Evolutionary conservation across 1,140 invertebrate genomes (phyloP), one percentile per base, ranked within the genome.

Genomic region (Micrasema longulum): DNA sequence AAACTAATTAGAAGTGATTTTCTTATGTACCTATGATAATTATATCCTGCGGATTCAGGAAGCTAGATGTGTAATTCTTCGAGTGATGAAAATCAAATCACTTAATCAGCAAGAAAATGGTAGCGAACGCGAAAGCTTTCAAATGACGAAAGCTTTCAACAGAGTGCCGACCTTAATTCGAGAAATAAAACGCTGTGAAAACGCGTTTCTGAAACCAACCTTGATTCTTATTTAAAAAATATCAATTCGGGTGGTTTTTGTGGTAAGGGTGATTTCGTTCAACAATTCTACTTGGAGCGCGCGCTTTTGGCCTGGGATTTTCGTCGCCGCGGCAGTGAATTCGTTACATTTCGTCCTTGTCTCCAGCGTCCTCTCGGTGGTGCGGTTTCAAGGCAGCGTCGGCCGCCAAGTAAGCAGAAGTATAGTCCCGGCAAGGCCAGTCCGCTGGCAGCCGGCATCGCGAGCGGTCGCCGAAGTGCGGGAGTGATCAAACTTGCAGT

Each of bases 391-490:
- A 57, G 53, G 53, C 36, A 57, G 53, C 53, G 53, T 38, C 20
- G 53, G 53, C n/a, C n/a, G n/a, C n/a, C 53, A 36, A 57, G 26
- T 35, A n/a, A 35, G 53, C 12, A 14, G 53, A n/a, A 14, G 53
- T 11, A n/a, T n/a, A 18, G 12, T 11, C 26, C n/a, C 16, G 11
- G 31, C 53, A 38, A 57, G 53, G 53, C 36, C 36, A 57, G 53
- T 57, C 53, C 26, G 53, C 53, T 36, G 31, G 26, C 53, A 10
- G 53, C 35, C 53, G 53, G n/a, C 53, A 31, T 57, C 53, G 53
- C 53, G 53, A 57, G 53, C 53, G 53, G 53, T 57, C 31, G 53
- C n/a, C n/a, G 53, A 38, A 14, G n/a, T 20, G 53, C 16, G 16
- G 53, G 26, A 38, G n/a, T 57, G n/a, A 9, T 9, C 26, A n/a